Base-by-base conservation (phyloP, 2,888 invertebrate species). In the Galeruca laticollis region DNA sequence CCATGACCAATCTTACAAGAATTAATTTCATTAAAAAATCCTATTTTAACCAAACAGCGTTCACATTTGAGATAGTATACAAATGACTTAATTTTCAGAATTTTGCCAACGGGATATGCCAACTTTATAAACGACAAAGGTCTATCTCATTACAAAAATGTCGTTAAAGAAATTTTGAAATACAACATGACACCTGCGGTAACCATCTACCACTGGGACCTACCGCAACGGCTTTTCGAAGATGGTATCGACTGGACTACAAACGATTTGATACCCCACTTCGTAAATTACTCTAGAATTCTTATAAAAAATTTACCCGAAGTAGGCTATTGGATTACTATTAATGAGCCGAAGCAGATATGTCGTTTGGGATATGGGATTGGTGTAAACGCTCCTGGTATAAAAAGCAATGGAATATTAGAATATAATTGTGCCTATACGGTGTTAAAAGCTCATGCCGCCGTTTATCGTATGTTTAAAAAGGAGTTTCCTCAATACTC, bases 361-460 rank as follows among this genome's bases (percentile, higher is more conserved):
- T 74, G 74, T 43, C 85, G 86, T 72, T 86, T 86, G 60, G 89
- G 88, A n/a, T 87, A 81, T 86, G 90, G 88, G 13, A 86, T 86
- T 73, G 85, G 82, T 0, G 85, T 84, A 75, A 87, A 87, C 71
- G 88, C 89, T 8, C 89, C 89, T 13, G 88, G 87, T 1, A 67
- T 87, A 9, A 83, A 87, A 69, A 87, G 87, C 66, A 87, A 88
- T 64, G 90, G 90, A 4, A 87, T 88, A 26, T 89, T 88, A 10
- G 88, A 89, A 75, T 93, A 93, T 81, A 80, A 89, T 51, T 91
- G 90, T 79, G 88, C 88, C 64, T 90, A 92, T 78, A 90, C 88
- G 56, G 83, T 91, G 47, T 83, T 93, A 13, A 87, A 90, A 76
- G 89, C 92, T 0, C 93, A 93, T 77, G 91, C 90, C 1, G 88